Conservation (phyloP, 2,797 vertebrate species). For the Cyclopterus lumpus region DNA sequence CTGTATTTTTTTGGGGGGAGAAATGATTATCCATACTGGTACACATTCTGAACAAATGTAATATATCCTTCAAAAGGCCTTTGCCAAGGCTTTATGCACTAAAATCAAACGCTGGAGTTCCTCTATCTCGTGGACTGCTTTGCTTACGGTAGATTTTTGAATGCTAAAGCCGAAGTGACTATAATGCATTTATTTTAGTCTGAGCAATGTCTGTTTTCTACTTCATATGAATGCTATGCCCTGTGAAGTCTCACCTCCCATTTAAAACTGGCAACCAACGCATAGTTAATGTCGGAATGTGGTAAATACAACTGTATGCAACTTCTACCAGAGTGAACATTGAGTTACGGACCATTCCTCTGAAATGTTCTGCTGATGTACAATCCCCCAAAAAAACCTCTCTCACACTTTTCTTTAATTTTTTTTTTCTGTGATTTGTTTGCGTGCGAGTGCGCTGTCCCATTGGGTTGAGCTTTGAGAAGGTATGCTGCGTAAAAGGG, state of each 20-base stretch:
- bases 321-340: slow-evolving; percentile 59
- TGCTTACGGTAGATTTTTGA: slow-evolving; percentile 64
- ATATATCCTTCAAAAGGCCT: slow-evolving; percentile 54
- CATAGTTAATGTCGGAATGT: slow-evolving; percentile 72
- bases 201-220: slow-evolving; percentile 72
- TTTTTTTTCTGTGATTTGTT: slow-evolving; percentile 50
- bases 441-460: slow-evolving; percentile 49
- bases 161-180: slow-evolving; percentile 69
- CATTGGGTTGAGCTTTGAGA: slow-evolving; percentile 55
- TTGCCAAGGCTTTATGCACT: slow-evolving; percentile 70
- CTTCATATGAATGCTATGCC: slow-evolving; percentile 67
- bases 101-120: slow-evolving; percentile 63
- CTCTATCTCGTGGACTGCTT: slow-evolving; percentile 57
- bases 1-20: slow-evolving; percentile 44
- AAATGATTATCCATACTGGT: slow-evolving; percentile 28
- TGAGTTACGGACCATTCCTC: slow-evolving; percentile 51
- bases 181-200: slow-evolving; percentile 65
- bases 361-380: slow-evolving; percentile 73
- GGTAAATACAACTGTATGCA: slow-evolving; percentile 67
- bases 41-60: slow-evolving; percentile 48
- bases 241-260: slow-evolving; percentile 61
- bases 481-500: slow-evolving; percentile 55
- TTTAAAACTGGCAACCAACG: slow-evolving; percentile 57
- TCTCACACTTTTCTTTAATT: slow-evolving; percentile 12
- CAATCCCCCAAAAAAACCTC: slow-evolving; percentile 75